A percentile compares a stretch with the other conserved stretches of the same genome.
Evolutionary conservation across 2,113 vertebrate genomes (phyloP).

Genomic region (Nothoprocta perdicaria): DNA sequence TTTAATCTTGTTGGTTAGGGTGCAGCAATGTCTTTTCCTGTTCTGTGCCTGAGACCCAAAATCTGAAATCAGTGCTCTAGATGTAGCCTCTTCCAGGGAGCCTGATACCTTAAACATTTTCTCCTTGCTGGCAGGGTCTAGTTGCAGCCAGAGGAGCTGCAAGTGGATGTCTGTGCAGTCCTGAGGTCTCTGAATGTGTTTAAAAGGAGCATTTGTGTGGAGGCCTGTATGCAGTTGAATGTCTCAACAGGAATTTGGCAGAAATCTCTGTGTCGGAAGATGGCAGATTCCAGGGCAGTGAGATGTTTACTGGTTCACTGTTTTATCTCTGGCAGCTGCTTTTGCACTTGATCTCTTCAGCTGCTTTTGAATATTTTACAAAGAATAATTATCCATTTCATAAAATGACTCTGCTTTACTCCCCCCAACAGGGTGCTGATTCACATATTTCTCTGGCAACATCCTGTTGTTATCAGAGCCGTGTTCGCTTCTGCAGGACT

Average conservation of each 20-base stretch:
- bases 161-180: slow-evolving; percentile 64
- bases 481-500: neutral
- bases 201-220: slow-evolving; percentile 69
- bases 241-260: slow-evolving; percentile 76
- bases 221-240: slow-evolving; percentile 69
- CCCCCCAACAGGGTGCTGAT: neutral
- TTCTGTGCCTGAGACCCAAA: neutral
- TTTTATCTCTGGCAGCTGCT: slow-evolving; percentile 72
- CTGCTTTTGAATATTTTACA: slow-evolving; percentile 68
- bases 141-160: slow-evolving; percentile 16
- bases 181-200: slow-evolving; percentile 40
- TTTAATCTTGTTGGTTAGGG: neutral
- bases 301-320: slow-evolving; percentile 73
- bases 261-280: slow-evolving; percentile 67
- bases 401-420: slow-evolving; percentile 38
- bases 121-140: slow-evolving; percentile 38
- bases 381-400: slow-evolving; percentile 63
- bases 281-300: slow-evolving; percentile 83
- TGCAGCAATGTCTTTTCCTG: neutral
- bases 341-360: slow-evolving; percentile 63
- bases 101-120: slow-evolving; percentile 67
- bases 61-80: neutral
- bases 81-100: neutral
- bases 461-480: slow-evolving; percentile 27
- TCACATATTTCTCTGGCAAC: slow-evolving; percentile 36